Base-by-base conservation (phyloP, 2,888 invertebrate genomes). In the Drosophila kanekoi region DNA sequence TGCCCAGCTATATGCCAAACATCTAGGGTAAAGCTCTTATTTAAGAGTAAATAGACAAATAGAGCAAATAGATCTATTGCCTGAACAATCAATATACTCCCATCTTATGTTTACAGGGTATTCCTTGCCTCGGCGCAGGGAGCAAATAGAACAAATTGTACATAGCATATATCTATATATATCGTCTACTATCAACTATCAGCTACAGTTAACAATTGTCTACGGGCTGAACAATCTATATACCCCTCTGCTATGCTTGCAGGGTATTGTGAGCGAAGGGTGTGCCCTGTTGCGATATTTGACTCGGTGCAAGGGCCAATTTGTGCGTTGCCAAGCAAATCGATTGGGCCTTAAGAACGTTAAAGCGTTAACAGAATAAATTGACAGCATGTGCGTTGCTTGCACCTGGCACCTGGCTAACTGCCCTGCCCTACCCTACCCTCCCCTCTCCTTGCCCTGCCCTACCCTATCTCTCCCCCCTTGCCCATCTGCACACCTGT, bases 301-400 rank as follows among this genome's bases (percentile, higher is more conserved):
- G 56, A 66, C 56, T 60, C 43, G 14, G 11, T 28, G n/a, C 20
- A 45, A 32, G 33, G 57, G 78, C 67, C 71, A 68, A 78, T 72
- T 84, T 75, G 73, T 56, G 70, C 59, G 65, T 79, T 76, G 80
- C 83, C 72, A 77, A 65, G 81, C 61, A 83, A 83, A 81, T 81
- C 83, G 69, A 81, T 86, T 20, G 63, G 18, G 18, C 33, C 23
- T 35, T 16, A 63, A 43, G 13, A 47, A 56, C 11, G 14, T 53
- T 66, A 33, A 61, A 23, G 23, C 48, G 44, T 28, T 32, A 38
- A 49, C 37, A 48, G 38, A 32, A 35, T 43, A 47, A 32, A 54
- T 44, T 52, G 58, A 67, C 8, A 54, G 64, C 52, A 64, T 68
- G 49, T 69, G 66, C 38, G 48, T n/a, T 20, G 54, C 28, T 59